A percentile compares a stretch with the other conserved stretches of the same genome.
phyloP scores from a whole-genome alignment of 92 coral and sea anemone genomes.

The Siderastrea siderea region DNA sequence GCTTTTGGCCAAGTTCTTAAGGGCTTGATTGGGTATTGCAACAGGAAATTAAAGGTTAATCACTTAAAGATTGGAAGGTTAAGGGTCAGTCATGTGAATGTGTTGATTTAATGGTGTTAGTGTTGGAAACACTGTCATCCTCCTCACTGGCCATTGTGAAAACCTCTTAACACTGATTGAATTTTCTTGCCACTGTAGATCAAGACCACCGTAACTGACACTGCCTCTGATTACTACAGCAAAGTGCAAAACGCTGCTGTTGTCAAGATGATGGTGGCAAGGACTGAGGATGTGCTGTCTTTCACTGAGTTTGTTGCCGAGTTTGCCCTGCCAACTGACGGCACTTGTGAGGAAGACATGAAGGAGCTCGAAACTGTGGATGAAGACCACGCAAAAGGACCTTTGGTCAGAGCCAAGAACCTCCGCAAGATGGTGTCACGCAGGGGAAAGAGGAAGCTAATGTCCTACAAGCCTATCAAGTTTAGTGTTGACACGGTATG shows the following conservation, averaged over 20 bases:
- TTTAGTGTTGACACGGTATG: slow-evolving; percentile 88
- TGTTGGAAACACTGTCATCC: background rate
- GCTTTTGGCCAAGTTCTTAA: too few relatives aligned
- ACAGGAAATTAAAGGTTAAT: too few relatives aligned
- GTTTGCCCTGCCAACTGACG: slow-evolving; percentile 90
- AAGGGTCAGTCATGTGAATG: too few relatives aligned
- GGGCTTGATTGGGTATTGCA: too few relatives aligned
- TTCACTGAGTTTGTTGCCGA: slow-evolving; percentile 88
- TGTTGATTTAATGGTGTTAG: background rate
- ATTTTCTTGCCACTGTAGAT: slow-evolving; percentile 26
- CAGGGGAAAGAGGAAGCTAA: slow-evolving; percentile 80
- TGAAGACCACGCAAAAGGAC: slow-evolving; percentile 73
- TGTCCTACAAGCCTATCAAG: slow-evolving; percentile 86
- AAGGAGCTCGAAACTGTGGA: slow-evolving; percentile 81
- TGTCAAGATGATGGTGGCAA: slow-evolving; percentile 76
- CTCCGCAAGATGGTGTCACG: slow-evolving; percentile 78
- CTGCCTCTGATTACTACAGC: slow-evolving; percentile 80
- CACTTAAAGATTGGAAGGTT: too few relatives aligned
- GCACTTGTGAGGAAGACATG: slow-evolving; percentile 83
- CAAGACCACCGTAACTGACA: slow-evolving; percentile 77
- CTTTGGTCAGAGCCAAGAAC: slow-evolving; percentile 72
- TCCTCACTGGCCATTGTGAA: background rate
- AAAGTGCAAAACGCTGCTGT: slow-evolving; percentile 78
- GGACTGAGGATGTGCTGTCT: slow-evolving; percentile 78
- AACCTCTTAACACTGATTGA: slow-evolving; percentile 11